Percentiles rank a stretch among this genome's conserved stretches.
Evolutionary conservation across 2,113 vertebrate genomes (phyloP).

Genomic region (Hoplias malabaricus): DNA sequence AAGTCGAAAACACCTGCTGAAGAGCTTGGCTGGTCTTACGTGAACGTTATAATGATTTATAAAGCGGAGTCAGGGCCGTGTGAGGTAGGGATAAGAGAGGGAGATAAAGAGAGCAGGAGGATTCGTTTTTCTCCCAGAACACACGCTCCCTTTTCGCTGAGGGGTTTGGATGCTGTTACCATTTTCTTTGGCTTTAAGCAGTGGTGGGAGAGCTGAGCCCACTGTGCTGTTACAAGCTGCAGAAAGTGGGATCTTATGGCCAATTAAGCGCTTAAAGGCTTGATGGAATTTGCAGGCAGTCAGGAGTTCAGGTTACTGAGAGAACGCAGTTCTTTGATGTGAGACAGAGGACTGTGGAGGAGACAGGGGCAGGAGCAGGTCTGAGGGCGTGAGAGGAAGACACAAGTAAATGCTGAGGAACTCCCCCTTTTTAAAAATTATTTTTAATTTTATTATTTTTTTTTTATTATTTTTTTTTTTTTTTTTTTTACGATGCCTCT

Average conservation of each 20-base stretch:
- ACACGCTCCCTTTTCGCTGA: not conserved
- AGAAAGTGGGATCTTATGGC: slow-evolving; percentile 58
- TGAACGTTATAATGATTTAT: not conserved
- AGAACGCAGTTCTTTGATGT: slow-evolving; percentile 66
- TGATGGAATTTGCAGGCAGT: slow-evolving; percentile 68
- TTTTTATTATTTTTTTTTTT: not conserved
- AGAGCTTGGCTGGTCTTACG: slow-evolving; percentile 16
- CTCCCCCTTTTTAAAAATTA: no score
- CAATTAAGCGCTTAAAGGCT: slow-evolving; percentile 70
- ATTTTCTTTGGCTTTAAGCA: not conserved
- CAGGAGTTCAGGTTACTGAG: slow-evolving; percentile 64
- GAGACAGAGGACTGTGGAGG: slow-evolving; percentile 45
- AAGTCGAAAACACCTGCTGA: not conserved
- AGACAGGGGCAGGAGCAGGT: slow-evolving; percentile 39
- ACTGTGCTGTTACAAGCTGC: slow-evolving; percentile 48
- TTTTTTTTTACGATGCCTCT: not conserved
- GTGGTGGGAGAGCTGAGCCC: slow-evolving; percentile 1
- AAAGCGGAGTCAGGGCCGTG: not conserved
- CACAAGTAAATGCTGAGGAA: not conserved
- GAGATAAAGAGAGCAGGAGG: not conserved
- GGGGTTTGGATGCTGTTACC: not conserved
- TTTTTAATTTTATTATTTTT: no score
- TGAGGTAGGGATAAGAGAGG: not conserved
- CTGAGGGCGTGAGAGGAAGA: slow-evolving; percentile 39
- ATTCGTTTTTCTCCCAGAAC: not conserved